Base-by-base conservation (phyloP, 2,113 vertebrate species). In the Callospermophilus lateralis region DNA sequence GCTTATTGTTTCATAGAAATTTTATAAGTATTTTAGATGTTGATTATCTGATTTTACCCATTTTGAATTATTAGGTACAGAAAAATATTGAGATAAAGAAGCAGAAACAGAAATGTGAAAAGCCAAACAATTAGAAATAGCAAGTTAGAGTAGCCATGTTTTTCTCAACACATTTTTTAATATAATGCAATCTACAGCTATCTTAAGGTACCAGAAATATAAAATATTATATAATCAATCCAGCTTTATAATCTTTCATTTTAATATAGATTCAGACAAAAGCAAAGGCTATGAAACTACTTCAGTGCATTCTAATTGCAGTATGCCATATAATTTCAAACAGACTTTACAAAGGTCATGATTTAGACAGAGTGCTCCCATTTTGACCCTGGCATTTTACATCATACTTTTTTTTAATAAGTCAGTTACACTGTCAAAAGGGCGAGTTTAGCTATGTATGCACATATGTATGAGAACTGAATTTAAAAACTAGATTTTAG, bases 401-500 rank as follows among this genome's bases (percentile, higher is more conserved):
- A 86, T 65, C n/a, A 90, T 80, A 37, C 28, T 81, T 80, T 80
- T 37, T 4, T 73, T 87, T 42, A 87, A 19, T 68, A 88, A 85
- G 34, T 85, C 32, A 79, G 45, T 55, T 78, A 32, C 24, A 61
- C 2, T 87, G 73, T 85, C 39, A 83, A 86, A 95, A 37, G 16
- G n/a, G 34, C 85, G 39, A 90, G 19, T 89, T 45, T 96, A 76
- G 95, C 77, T 72, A 15, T 45, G 77, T 70, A 90, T 45, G 8
- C 30, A 92, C 15, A 70, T 3, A 88, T 8, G 2, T 65, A 77
- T 17, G 76, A 55, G 58, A 96, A 90, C 1, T 39, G 13, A 74
- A 80, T 84, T 94, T 84, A 42, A 77, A 93, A 91, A 72, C 48
- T 94, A 81, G 93, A 76, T 74, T 80, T 74, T 24, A 87, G 67